These are phyloP conservation scores for Biston betularia DNA, from an alignment of 2,888 invertebrate species.

Conservation along the genomic window DNA sequence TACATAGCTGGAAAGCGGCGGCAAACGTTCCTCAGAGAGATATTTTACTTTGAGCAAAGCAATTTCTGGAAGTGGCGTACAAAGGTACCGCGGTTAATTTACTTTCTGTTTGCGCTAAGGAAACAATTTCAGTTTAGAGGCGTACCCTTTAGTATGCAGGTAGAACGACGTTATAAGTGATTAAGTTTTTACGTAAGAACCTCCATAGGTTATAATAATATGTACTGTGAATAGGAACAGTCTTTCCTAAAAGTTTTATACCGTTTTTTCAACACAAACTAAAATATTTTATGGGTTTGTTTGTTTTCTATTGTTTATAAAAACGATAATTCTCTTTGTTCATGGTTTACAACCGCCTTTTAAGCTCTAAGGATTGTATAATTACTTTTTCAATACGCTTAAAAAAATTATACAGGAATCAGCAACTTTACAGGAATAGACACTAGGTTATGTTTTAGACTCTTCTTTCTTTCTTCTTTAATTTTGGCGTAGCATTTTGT, in stretches of 20 bases:
- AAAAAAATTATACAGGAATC: too few relatives aligned
- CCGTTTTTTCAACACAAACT: not conserved
- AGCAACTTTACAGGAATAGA: too few relatives aligned
- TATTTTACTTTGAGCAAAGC: slow-evolving; percentile 58
- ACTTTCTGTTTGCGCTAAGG: slow-evolving; percentile 70
- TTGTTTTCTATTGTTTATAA: slow-evolving; percentile 2
- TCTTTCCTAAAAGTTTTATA: not conserved
- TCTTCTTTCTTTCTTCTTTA: too few relatives aligned
- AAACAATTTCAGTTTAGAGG: slow-evolving; percentile 70
- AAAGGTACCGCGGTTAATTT: slow-evolving; percentile 75
- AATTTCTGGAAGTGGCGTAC: slow-evolving; percentile 73
- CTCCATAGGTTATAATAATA: slow-evolving; percentile 31
- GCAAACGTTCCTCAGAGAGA: slow-evolving; percentile 58
- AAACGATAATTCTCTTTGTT: not conserved
- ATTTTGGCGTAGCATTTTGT: too few relatives aligned
- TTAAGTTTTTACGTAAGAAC: slow-evolving; percentile 34
- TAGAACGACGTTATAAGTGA: slow-evolving; percentile 37
- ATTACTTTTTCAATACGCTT: too few relatives aligned
- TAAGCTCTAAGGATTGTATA: not conserved
- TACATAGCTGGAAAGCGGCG: slow-evolving; percentile 48
- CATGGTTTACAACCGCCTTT: not conserved
- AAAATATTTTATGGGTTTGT: slow-evolving; percentile 26
- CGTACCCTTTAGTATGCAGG: slow-evolving; percentile 49
- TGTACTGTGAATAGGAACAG: too few relatives aligned
- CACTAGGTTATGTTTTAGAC: too few relatives aligned